A percentile compares a stretch with the other conserved stretches of the same genome.
These are phyloP conservation scores for Leptoclinus maculatus DNA, from an alignment of 2,797 vertebrate genomes.

Conservation along the genomic window DNA sequence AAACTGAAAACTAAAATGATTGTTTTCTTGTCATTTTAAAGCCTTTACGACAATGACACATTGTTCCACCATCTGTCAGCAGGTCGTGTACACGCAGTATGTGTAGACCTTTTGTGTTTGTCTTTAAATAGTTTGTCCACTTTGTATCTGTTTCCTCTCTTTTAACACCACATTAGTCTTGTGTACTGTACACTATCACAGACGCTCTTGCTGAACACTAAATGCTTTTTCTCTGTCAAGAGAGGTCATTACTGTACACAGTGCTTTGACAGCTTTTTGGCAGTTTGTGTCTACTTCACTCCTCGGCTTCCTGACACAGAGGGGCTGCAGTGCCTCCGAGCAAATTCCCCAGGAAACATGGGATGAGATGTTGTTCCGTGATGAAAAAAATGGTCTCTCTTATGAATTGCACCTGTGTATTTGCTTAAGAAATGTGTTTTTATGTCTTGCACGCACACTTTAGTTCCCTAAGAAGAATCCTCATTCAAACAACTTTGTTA, in stretches of 20 bases:
- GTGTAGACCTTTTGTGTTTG: background rate
- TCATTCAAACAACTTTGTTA: background rate
- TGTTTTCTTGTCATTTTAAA: slow-evolving; percentile 13
- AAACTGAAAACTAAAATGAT: slow-evolving; percentile 15
- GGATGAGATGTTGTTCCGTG: slow-evolving; percentile 53
- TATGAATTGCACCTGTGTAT: slow-evolving; percentile 48
- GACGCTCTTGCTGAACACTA: slow-evolving; percentile 29
- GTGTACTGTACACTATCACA: slow-evolving; percentile 26
- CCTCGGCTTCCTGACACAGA: slow-evolving; percentile 31
- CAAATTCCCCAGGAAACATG: slow-evolving; percentile 55
- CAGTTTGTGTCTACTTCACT: slow-evolving; percentile 41
- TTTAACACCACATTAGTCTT: slow-evolving; percentile 52
- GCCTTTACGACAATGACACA: background rate
- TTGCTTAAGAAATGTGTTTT: slow-evolving; percentile 31
- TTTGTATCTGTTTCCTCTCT: slow-evolving; percentile 49
- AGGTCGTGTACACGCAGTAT: background rate
- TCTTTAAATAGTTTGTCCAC: slow-evolving; percentile 11
- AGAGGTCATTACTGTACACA: slow-evolving; percentile 48
- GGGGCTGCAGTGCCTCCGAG: slow-evolving; percentile 44
- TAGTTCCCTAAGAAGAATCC: background rate
- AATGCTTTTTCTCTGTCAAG: slow-evolving; percentile 54
- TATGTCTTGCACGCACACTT: background rate
- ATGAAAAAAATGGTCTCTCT: slow-evolving; percentile 38
- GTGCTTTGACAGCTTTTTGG: slow-evolving; percentile 68
- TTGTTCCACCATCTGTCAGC: slow-evolving; percentile 2